A percentile compares a stretch with the other conserved stretches of the same genome.
These are phyloP conservation scores for Apolygus lucorum DNA, from an alignment of 1,140 invertebrate species.

Conservation along the genomic window DNA sequence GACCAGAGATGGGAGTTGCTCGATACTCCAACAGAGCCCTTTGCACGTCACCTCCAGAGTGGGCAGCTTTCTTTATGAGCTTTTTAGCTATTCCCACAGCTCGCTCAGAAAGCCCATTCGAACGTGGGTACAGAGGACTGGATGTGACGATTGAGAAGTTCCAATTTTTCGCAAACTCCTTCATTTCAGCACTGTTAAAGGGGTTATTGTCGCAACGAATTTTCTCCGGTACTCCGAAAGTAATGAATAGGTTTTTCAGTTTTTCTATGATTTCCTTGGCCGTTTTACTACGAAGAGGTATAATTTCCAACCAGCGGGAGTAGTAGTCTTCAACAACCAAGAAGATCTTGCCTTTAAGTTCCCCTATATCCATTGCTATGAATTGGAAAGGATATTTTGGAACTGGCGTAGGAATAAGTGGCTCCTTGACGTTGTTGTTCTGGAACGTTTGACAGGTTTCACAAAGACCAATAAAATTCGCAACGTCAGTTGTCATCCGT, in stretches of 20 bases:
- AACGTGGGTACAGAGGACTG: not conserved
- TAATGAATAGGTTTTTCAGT: not conserved
- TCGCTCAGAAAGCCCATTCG: not conserved
- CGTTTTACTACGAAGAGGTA: not conserved
- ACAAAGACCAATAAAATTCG: constrained; percentile 30
- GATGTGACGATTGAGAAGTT: not conserved
- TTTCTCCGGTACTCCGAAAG: not conserved
- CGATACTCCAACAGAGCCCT: no score
- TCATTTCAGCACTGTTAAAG: no score
- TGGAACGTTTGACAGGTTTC: no score
- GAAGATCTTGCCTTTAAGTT: not conserved
- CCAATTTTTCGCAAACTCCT: no score
- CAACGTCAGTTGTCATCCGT: constrained; percentile 34
- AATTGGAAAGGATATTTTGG: constrained; percentile 1
- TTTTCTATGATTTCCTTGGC: not conserved
- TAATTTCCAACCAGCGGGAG: not conserved
- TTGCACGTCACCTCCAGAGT: not conserved
- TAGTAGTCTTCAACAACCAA: not conserved
- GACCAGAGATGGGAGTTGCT: no score
- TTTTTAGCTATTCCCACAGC: no score
- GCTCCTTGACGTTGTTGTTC: not conserved
- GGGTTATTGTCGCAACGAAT: no score
- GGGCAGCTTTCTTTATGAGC: not conserved
- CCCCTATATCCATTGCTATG: constrained; percentile 14
- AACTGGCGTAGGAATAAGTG: not conserved